Conservation (phyloP, 2,888 invertebrate species). For the Microctonus aethiopoides region DNA sequence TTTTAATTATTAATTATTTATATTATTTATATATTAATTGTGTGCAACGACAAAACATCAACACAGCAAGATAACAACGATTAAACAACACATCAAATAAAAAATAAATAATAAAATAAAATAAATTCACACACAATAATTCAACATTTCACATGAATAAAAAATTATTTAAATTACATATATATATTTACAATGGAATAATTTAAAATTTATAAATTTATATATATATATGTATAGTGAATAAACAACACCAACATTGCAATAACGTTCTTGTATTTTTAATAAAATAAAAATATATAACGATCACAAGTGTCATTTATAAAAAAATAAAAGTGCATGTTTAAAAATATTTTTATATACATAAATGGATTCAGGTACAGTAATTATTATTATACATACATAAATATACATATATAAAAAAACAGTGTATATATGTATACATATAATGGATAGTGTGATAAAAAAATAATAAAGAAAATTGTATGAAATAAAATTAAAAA, state of each 20-base stretch:
- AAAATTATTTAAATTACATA: conserved; percentile 32
- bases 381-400: conserved; percentile 7
- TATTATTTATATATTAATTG: conserved; percentile 49
- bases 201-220: conserved; percentile 25
- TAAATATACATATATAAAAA: neutral
- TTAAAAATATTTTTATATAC: conserved; percentile 17
- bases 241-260: conserved; percentile 65
- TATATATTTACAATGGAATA: conserved; percentile 15
- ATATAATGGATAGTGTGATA: conserved; percentile 21
- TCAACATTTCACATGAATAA: conserved; percentile 56
- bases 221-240: conserved; percentile 47
- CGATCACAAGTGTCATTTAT: conserved; percentile 31
- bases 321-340: conserved; percentile 37
- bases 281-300: neutral
- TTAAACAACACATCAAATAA: conserved; percentile 53
- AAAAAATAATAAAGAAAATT: neutral
- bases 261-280: conserved; percentile 56
- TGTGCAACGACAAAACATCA: conserved; percentile 67
- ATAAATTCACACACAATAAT: conserved; percentile 67
- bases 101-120: conserved; percentile 52
- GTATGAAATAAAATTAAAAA: neutral
- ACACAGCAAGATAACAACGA: conserved; percentile 53
- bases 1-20: conserved; percentile 27
- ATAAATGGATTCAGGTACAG: neutral
- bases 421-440: conserved; percentile 23